A percentile compares a stretch with the other conserved stretches of the same genome.
These are phyloP conservation scores for Xylocampa areola DNA, from an alignment of 2,888 invertebrate genomes.

Conservation along the genomic window DNA sequence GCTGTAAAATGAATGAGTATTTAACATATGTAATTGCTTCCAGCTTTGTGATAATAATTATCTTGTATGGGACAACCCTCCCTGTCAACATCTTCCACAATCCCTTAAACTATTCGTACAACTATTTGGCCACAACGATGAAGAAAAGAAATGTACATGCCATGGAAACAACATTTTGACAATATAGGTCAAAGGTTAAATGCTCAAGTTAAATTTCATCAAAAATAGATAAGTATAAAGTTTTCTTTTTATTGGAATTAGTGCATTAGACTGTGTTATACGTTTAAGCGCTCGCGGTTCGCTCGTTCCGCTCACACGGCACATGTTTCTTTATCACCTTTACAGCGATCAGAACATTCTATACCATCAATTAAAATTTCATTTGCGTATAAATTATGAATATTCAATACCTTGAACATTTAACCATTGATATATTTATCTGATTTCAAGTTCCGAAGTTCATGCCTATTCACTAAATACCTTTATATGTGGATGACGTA, in stretches of 20 bases:
- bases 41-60: neutral
- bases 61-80: slow-evolving; percentile 12
- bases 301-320: too few species aligned
- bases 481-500: slow-evolving; percentile 37
- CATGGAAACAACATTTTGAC: slow-evolving; percentile 21
- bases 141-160: slow-evolving; percentile 45
- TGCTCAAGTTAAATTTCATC: slow-evolving; percentile 7
- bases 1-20: neutral
- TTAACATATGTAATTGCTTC: neutral
- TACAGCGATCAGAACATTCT: too few species aligned
- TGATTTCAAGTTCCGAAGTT: slow-evolving; percentile 31
- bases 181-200: slow-evolving; percentile 14
- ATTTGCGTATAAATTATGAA: too few species aligned
- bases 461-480: slow-evolving; percentile 43
- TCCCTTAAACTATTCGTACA: slow-evolving; percentile 52
- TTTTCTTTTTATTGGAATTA: too few species aligned
- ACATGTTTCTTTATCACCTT: too few species aligned
- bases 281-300: too few species aligned
- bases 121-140: slow-evolving; percentile 63
- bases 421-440: slow-evolving; percentile 26
- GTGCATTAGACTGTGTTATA: too few species aligned
- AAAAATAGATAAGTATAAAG: neutral
- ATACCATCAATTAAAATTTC: too few species aligned
- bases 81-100: slow-evolving; percentile 30
- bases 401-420: slow-evolving; percentile 15